Conservation (phyloP, 1,140 invertebrate genomes). For the Brachionus calyciflorus region DNA sequence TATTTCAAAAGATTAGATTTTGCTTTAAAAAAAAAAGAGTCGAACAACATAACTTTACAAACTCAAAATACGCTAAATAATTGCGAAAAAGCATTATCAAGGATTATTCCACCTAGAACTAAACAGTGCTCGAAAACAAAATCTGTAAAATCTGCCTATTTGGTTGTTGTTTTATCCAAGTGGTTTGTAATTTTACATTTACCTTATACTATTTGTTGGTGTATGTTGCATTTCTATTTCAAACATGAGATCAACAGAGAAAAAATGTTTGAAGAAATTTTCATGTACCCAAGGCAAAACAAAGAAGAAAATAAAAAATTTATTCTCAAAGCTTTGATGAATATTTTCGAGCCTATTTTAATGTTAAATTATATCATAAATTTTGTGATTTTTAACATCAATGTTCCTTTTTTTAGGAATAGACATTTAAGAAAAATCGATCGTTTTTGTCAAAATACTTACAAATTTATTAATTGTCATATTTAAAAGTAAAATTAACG, state of each 20-base stretch:
- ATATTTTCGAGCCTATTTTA: neutral
- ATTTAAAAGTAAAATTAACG: neutral
- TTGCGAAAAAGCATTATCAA: neutral
- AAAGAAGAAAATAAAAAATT: slow-evolving; percentile 17
- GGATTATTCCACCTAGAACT: neutral
- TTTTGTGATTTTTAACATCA: slow-evolving; percentile 1
- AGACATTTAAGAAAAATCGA: neutral
- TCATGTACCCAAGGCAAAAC: neutral
- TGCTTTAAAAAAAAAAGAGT: neutral
- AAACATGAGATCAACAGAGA: neutral
- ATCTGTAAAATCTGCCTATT: neutral
- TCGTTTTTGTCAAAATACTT: neutral
- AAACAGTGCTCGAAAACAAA: neutral
- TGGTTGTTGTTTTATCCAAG: slow-evolving; percentile 6
- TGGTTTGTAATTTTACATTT: slow-evolving; percentile 32
- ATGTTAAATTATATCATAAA: slow-evolving; percentile 6
- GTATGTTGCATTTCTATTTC: neutral
- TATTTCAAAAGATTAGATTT: neutral
- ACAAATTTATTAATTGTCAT: neutral
- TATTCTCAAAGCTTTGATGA: slow-evolving; percentile 2
- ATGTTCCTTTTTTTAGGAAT: slow-evolving; percentile 20
- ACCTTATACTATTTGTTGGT: neutral
- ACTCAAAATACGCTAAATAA: no score
- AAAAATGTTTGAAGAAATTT: neutral
- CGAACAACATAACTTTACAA: no score